Base-by-base conservation (phyloP, 1,140 invertebrate species). In the Saxidomus purpurata region DNA sequence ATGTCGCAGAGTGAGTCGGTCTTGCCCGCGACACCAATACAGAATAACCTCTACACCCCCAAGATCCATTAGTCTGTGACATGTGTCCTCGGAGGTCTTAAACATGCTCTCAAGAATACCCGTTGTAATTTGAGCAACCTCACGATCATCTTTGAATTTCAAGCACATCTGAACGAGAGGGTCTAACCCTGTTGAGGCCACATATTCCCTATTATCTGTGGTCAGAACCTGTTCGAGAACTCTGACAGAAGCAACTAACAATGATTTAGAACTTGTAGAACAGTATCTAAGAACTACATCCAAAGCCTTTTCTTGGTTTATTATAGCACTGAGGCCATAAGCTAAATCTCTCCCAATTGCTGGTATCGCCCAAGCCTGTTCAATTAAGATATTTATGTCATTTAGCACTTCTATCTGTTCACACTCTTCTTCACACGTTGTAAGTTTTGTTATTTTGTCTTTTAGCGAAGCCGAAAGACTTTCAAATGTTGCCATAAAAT, bases 81-180 rank as follows among this genome's bases (percentile, higher is more conserved):
- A 99, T 0, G 99, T 99, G 67, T 98, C 98, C 96, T 99, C 98
- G 91, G 95, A 95, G 95, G 99, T 99, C 96, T 99, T 99, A 96
- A 99, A 99, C 86, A 99, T 96, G 95, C 99, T 98, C 94, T 99
- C 98, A 89, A 99, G 96, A 85, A 99, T 99, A 97, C 97, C 99
- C 3, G 99, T 99, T 34, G 98, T 98, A 11, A 99, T 98, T 92
- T 98, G 97, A 6, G 98, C 97, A 94, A 99, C 98, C 91, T 99
- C 98, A 74, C 94, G 90, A 87, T 96, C 71, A 97, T 97, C 38
- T 97, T 95, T 94, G 85, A 63, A 85, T 11, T 97, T 97, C 93
- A 98, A 98, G 19, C 99, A 98, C 2, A 99, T 98, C 49, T 95
- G 95, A 0, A 97, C 96, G 17, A 97, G 96, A 94, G 98, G 98